phyloP scores from a whole-genome alignment of 53 echinoderm and acorn worm genomes.

The Zoroaster sp. region DNA sequence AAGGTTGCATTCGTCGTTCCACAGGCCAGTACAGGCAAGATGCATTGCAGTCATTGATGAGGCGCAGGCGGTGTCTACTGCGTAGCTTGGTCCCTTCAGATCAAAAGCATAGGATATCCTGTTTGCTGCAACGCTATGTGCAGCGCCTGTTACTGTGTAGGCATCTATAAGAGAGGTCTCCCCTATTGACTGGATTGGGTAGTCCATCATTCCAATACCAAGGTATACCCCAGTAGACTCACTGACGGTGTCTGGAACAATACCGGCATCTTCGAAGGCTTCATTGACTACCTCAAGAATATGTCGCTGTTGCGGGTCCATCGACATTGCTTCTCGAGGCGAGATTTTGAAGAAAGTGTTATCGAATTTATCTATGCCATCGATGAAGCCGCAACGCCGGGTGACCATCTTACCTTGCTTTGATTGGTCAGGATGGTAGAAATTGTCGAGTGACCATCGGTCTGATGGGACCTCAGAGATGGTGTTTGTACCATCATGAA shows the following conservation, averaged over 20 bases:
- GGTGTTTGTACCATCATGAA: constrained; percentile 2
- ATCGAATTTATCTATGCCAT: constrained; percentile 63
- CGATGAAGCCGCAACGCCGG: constrained; percentile 38
- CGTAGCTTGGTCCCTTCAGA: constrained; percentile 75
- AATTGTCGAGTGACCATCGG: constrained; percentile 55
- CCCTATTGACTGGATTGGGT: constrained; percentile 52
- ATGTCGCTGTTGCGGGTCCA: constrained; percentile 88
- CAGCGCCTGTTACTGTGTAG: constrained; percentile 82
- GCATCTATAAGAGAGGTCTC: constrained; percentile 76
- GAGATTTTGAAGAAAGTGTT: constrained; percentile 88
- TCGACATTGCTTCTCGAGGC: constrained; percentile 75
- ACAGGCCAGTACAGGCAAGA: constrained; percentile 77
- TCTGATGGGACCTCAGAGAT: constrained; percentile 43
- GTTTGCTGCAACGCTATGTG: constrained; percentile 78
- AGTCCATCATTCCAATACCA: constrained; percentile 88
- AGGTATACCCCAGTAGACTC: constrained; percentile 77
- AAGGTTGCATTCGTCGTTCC: constrained; percentile 76
- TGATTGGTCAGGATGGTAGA: constrained; percentile 48
- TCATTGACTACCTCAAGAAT: constrained; percentile 84
- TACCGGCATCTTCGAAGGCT: constrained; percentile 65
- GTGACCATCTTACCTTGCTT: constrained; percentile 51
- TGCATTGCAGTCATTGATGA: constrained; percentile 86
- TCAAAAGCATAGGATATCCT: constrained; percentile 86
- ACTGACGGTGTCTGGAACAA: constrained; percentile 60
- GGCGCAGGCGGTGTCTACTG: constrained; percentile 89